phyloP scores from a whole-genome alignment of 2,113 vertebrate species.

The Platichthys stellatus region DNA sequence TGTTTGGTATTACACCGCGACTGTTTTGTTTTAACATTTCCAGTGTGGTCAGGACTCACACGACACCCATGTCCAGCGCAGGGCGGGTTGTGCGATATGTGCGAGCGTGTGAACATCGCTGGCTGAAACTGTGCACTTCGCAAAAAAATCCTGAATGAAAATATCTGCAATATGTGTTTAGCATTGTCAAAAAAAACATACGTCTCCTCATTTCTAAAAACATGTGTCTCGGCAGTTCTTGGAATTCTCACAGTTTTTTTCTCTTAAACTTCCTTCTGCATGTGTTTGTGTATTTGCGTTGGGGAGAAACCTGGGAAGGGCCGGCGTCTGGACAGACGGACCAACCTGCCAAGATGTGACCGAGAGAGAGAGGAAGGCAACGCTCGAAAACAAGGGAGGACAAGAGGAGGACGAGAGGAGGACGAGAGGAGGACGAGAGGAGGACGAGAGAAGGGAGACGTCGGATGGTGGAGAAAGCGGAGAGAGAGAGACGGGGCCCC shows the following conservation, averaged over 20 bases:
- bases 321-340: constrained; percentile 60
- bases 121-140: constrained; percentile 4
- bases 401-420: constrained; percentile 39
- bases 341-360: constrained; percentile 69
- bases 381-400: constrained; percentile 64
- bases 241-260: constrained; percentile 21
- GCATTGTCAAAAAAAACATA: constrained; percentile 6
- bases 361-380: constrained; percentile 54
- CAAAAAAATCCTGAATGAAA: constrained; percentile 17
- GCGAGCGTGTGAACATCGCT: constrained; percentile 14
- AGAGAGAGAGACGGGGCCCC: constrained; percentile 72
- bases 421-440: too few relatives aligned
- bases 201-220: constrained; percentile 42
- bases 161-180: constrained; percentile 31
- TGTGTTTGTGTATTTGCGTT: constrained; percentile 62
- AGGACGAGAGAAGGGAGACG: constrained; percentile 12
- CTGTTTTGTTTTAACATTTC: constrained; percentile 69
- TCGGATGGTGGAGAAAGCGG: constrained; percentile 54
- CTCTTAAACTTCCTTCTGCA: constrained; percentile 17
- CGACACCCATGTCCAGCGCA: constrained; percentile 51
- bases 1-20: constrained; percentile 65
- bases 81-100: constrained; percentile 19
- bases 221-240: constrained; percentile 46
- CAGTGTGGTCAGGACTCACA: constrained; percentile 73
- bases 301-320: constrained; percentile 56